Percentiles rank a stretch among this genome's conserved stretches.
phyloP scores from a whole-genome alignment of 2,888 invertebrate species.

The Penaeus monodon region DNA sequence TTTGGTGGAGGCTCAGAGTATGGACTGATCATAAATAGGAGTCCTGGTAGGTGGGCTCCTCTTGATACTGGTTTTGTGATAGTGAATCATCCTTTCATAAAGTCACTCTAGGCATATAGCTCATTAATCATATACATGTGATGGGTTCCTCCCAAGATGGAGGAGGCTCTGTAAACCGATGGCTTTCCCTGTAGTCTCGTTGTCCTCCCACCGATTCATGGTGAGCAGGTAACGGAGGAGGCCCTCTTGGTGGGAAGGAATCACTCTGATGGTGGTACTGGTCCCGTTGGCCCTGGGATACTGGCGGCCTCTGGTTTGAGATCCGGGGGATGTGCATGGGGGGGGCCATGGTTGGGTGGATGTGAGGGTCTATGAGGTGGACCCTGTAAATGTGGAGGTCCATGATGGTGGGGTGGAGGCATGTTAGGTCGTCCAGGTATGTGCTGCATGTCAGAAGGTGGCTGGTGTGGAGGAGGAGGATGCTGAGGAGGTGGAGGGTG shows the following conservation, averaged over 20 bases:
- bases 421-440: neutral
- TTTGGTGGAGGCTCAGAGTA: conserved; percentile 17
- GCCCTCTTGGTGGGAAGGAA: conserved; percentile 33
- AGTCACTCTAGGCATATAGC: conserved; percentile 1
- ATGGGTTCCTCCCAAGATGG: conserved; percentile 25
- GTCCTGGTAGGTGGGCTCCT: conserved; percentile 2
- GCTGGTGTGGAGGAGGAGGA: conserved; percentile 27
- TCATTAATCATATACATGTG: conserved; percentile 15
- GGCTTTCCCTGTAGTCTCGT: conserved; percentile 11
- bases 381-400: neutral
- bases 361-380: neutral
- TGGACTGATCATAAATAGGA: conserved; percentile 1
- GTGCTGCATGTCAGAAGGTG: conserved; percentile 16
- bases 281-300: conserved; percentile 28
- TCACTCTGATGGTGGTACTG: conserved; percentile 16
- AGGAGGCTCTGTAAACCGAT: conserved; percentile 23
- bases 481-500: conserved; percentile 21
- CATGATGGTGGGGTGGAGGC: neutral
- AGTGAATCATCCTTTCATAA: conserved; percentile 39
- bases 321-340: conserved; percentile 25
- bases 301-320: conserved; percentile 18
- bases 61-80: conserved; percentile 32
- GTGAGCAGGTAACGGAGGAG: conserved; percentile 14
- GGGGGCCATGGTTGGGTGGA: conserved; percentile 1
- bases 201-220: conserved; percentile 5